phyloP scores from a whole-genome alignment of 2,797 vertebrate species.

The Chrysocyon brachyurus region DNA sequence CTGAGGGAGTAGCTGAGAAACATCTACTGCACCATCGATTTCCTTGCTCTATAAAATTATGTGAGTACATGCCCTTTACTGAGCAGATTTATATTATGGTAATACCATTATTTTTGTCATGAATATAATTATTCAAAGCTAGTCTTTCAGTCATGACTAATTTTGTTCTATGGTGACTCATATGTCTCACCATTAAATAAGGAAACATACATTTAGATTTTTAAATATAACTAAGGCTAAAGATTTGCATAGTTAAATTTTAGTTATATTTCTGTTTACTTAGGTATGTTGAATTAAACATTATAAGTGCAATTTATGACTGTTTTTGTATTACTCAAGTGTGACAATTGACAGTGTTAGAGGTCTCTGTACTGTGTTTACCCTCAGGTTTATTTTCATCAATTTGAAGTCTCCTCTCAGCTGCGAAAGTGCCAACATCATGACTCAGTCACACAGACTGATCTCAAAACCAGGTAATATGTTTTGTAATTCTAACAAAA shows the following conservation, averaged over 20 bases:
- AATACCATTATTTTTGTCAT: slow-evolving; percentile 82
- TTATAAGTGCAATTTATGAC: not conserved
- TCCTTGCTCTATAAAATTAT: slow-evolving; percentile 71
- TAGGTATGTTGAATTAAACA: slow-evolving; percentile 29
- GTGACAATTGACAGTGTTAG: not conserved
- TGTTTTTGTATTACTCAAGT: not conserved
- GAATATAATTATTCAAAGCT: slow-evolving; percentile 81
- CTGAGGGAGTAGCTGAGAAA: slow-evolving; percentile 56
- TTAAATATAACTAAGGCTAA: slow-evolving; percentile 60
- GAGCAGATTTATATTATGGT: slow-evolving; percentile 78
- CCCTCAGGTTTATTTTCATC: not conserved
- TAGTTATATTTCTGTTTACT: slow-evolving; percentile 48
- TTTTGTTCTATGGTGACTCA: slow-evolving; percentile 83
- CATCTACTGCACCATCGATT: slow-evolving; percentile 38
- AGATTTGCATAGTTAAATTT: slow-evolving; percentile 51
- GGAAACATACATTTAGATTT: slow-evolving; percentile 64
- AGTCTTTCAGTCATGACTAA: slow-evolving; percentile 83
- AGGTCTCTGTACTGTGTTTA: not conserved
- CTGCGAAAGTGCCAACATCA: not conserved
- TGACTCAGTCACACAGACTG: slow-evolving; percentile 5
- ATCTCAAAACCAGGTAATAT: not conserved
- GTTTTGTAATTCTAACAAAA: not conserved
- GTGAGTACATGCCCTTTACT: slow-evolving; percentile 78
- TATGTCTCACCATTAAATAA: slow-evolving; percentile 77
- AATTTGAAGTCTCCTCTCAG: not conserved